Conservation (phyloP, 2,888 invertebrate species). For the Chymomyza procnemis region DNA sequence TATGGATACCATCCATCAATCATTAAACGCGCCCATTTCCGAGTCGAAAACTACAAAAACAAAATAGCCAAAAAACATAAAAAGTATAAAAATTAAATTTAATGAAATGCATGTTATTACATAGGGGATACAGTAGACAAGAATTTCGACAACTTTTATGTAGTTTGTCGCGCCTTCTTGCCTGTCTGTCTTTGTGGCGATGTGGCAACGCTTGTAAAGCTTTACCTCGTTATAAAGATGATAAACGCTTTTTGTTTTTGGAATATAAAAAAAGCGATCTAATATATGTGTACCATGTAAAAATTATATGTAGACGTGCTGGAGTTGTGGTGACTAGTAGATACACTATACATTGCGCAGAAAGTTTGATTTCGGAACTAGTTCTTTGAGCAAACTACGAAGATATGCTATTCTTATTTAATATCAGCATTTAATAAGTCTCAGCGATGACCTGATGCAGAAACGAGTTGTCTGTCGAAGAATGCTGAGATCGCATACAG, state of each 20-base stretch:
- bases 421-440: too few species aligned
- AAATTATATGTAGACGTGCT: too few species aligned
- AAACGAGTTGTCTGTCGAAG: too few species aligned
- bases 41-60: neutral
- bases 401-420: too few species aligned
- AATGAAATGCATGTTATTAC: neutral
- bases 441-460: too few species aligned
- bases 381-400: too few species aligned
- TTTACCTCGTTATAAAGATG: constrained; percentile 32
- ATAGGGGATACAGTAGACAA: neutral
- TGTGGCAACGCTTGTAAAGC: constrained; percentile 45
- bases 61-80: constrained; percentile 20
- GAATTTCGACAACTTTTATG: neutral
- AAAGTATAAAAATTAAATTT: neutral
- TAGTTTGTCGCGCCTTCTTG: neutral
- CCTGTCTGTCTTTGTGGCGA: neutral
- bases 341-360: too few species aligned
- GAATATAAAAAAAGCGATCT: constrained; percentile 19
- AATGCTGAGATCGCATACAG: too few species aligned
- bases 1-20: constrained; percentile 42
- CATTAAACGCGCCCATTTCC: constrained; percentile 41
- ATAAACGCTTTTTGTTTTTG: constrained; percentile 45
- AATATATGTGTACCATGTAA: too few species aligned
- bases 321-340: too few species aligned
- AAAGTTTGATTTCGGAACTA: too few species aligned